Evolutionary conservation across 1,140 invertebrate genomes (phyloP).

Genomic region (Drosophila sechellia): DNA sequence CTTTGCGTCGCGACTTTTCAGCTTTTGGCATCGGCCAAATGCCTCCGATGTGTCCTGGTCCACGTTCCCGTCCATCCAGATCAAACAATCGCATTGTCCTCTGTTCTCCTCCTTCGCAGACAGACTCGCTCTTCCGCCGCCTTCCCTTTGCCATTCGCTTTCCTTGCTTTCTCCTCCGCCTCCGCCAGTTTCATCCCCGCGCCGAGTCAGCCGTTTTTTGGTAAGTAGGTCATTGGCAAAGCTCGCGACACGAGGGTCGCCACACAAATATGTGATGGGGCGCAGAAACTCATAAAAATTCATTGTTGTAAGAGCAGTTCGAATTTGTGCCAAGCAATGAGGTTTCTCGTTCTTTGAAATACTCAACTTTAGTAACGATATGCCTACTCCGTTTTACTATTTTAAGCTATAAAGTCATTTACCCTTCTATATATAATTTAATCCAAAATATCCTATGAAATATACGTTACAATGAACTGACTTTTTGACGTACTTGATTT

Average conservation of each 20-base stretch:
- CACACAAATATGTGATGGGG: neutral
- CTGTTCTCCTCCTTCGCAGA: constrained; percentile 12
- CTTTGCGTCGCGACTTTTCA: constrained; percentile 48
- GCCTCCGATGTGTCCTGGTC: constrained; percentile 49
- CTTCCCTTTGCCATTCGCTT: neutral
- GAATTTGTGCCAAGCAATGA: too few species aligned
- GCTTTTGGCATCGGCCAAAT: constrained; percentile 43
- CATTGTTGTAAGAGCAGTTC: neutral
- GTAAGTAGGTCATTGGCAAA: constrained; percentile 71
- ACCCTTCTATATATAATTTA: too few species aligned
- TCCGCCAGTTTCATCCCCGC: constrained; percentile 3
- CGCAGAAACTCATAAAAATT: neutral
- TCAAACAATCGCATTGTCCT: constrained; percentile 44
- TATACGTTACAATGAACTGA: too few species aligned
- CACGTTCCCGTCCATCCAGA: constrained; percentile 42
- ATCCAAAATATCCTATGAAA: too few species aligned
- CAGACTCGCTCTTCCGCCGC: constrained; percentile 10
- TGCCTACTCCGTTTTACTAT: too few species aligned
- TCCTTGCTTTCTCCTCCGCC: neutral
- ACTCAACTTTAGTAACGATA: too few species aligned
- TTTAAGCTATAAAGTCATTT: too few species aligned
- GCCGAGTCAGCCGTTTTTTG: constrained; percentile 50
- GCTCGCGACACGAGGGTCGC: constrained; percentile 46
- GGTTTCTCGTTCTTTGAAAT: too few species aligned
- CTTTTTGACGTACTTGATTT: too few species aligned